Base-by-base conservation (phyloP, 2,888 invertebrate species). In the Odontomyia ornata region DNA sequence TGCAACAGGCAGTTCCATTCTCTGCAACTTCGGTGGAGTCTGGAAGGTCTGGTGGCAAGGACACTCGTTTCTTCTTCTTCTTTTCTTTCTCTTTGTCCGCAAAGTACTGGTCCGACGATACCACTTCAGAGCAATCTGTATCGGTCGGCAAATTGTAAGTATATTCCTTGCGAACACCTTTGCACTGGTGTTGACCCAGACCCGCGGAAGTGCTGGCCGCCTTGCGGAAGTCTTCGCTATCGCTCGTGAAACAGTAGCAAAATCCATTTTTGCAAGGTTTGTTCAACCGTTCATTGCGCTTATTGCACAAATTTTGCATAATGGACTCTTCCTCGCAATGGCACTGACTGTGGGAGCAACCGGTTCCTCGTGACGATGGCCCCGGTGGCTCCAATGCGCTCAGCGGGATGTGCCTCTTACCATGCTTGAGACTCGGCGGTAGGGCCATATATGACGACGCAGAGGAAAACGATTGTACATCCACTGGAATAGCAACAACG, bases 221-320 rank as follows among this genome's bases (percentile, higher is more conserved):
- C 27, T 76, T 77, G 67, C 80, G 78, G 5, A 80, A 79, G 57
- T 86, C 86, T 3, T 85, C 86, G 73, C 86, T 86, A 80, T 86
- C 86, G 78, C 86, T 86, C 25, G 86, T 85, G 79, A 86, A 86
- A 77, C 87, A 86, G 75, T 86, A 86, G 69, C 87, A 86, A 77
- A 86, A 85, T 13, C 87, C 86, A 78, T 85, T 83, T 78, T 84
- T 81, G 77, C 87, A 86, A 0, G 85, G 87, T 57, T 86, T 86
- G 15, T 72, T 76, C 27, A 80, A 73, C 67, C 77, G 78, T 76
- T 80, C 80, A 57, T 77, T 76, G 72, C 78, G 77, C 56, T 76
- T 77, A 64, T 80, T 80, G 25, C 71, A 72, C 75, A 79, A 76
- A 79, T 80, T 80, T 71, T 80, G 78, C 76, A 79, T 52, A 13